Evolutionary conservation across 2,113 vertebrate genomes (phyloP).

Genomic region (Rhipidura dahli): DNA sequence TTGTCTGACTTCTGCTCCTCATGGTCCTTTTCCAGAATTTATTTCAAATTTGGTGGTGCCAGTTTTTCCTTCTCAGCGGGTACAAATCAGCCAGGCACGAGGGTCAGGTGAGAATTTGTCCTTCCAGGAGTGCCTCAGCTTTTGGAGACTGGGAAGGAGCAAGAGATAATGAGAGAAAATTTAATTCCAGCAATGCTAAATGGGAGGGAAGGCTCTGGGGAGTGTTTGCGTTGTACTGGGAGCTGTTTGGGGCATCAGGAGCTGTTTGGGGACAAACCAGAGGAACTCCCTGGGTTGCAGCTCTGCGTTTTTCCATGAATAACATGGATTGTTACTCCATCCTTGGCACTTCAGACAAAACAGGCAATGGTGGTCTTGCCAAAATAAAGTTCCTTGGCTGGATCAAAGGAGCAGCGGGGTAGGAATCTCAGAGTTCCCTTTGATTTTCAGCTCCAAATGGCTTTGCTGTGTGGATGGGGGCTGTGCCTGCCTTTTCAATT

Average conservation of each 20-base stretch:
- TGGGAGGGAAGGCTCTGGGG: background rate
- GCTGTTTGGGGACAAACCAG: background rate
- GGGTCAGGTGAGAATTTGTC: background rate
- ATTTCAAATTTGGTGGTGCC: background rate
- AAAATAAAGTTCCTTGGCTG: background rate
- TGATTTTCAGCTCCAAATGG: background rate
- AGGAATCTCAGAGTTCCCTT: background rate
- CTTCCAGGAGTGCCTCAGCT: background rate
- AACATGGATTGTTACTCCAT: background rate
- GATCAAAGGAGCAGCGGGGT: background rate
- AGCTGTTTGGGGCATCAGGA: background rate
- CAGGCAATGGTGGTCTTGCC: background rate
- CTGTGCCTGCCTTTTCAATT: background rate
- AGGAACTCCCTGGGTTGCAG: background rate
- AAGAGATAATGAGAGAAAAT: background rate
- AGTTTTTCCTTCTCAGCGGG: fast-evolving
- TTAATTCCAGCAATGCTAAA: background rate
- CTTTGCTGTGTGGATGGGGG: background rate
- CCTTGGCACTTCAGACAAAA: background rate
- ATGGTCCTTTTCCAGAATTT: background rate
- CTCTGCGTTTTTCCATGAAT: background rate
- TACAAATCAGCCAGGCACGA: background rate
- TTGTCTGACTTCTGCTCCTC: background rate
- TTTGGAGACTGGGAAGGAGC: background rate
- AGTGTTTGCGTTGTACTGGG: background rate